Evolutionary conservation across 2,797 vertebrate species (phyloP).

Genomic region (Myripristis jacobus): DNA sequence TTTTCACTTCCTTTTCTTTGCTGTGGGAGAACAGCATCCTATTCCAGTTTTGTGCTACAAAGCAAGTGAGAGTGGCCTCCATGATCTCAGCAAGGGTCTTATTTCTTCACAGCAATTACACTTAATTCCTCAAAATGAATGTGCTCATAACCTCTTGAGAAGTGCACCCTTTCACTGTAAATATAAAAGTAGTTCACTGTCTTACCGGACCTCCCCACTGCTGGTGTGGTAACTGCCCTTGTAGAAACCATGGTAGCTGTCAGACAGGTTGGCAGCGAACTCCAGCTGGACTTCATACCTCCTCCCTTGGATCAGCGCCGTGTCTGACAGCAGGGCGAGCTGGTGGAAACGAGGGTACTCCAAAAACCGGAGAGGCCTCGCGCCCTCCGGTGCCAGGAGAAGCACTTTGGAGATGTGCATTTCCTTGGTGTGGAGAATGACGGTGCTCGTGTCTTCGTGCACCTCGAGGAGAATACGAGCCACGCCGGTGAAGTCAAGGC

Average conservation of each 20-base stretch:
- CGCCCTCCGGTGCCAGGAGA: slow-evolving; percentile 70
- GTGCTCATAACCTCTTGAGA: too few relatives aligned
- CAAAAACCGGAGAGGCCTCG: slow-evolving; percentile 74
- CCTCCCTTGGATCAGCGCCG: slow-evolving; percentile 76
- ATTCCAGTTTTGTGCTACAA: too few relatives aligned
- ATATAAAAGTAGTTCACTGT: not conserved
- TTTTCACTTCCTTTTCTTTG: too few relatives aligned
- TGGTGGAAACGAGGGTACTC: slow-evolving; percentile 85
- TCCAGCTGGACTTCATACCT: slow-evolving; percentile 83
- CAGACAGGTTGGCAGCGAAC: slow-evolving; percentile 88
- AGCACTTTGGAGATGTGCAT: slow-evolving; percentile 79
- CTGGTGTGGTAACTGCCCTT: slow-evolving; percentile 90
- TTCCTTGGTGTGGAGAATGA: slow-evolving; percentile 88
- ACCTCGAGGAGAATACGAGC: slow-evolving; percentile 83
- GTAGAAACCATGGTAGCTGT: slow-evolving; percentile 91
- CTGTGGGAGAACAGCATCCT: too few relatives aligned
- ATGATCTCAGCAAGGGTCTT: too few relatives aligned
- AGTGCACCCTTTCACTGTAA: too few relatives aligned
- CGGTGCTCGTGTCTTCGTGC: slow-evolving; percentile 72
- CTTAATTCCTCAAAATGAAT: too few relatives aligned
- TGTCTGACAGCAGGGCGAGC: slow-evolving; percentile 83
- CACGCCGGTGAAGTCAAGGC: slow-evolving; percentile 83
- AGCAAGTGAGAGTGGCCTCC: too few relatives aligned
- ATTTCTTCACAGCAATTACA: too few relatives aligned
- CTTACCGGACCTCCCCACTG: slow-evolving; percentile 87